Evolutionary conservation across 2,797 vertebrate species (phyloP).

Genomic region (Chelon labrosus): DNA sequence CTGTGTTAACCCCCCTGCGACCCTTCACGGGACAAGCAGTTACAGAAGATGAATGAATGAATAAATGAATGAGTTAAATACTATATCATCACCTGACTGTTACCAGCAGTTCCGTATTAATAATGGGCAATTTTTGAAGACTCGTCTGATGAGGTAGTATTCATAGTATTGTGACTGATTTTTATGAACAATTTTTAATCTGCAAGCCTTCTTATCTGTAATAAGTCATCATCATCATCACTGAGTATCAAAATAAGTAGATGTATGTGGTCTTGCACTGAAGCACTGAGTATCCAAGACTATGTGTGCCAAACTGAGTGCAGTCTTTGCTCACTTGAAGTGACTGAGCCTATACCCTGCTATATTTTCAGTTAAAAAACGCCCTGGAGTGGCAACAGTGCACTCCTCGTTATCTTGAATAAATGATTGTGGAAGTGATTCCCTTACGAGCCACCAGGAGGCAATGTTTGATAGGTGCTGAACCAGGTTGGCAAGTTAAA

Average conservation of each 20-base stretch:
- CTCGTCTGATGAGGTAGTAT: not conserved
- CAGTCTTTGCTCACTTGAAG: conserved; percentile 36
- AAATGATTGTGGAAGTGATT: conserved; percentile 21
- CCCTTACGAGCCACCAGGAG: conserved; percentile 71
- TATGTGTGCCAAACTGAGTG: conserved; percentile 6
- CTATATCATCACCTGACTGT: too few species aligned
- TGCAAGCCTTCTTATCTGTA: not conserved
- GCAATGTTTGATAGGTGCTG: conserved; percentile 70
- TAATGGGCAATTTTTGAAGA: not conserved
- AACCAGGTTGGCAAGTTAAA: conserved; percentile 12
- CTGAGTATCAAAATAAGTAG: too few species aligned
- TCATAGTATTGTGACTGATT: too few species aligned
- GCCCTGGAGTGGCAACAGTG: conserved; percentile 24
- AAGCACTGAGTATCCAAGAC: conserved; percentile 8
- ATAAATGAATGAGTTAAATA: too few species aligned
- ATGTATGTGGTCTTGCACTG: not conserved
- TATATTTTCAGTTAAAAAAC: conserved; percentile 22
- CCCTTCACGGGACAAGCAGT: too few species aligned
- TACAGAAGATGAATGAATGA: too few species aligned
- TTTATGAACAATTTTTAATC: not conserved
- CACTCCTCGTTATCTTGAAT: conserved; percentile 31
- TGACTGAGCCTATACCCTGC: conserved; percentile 10
- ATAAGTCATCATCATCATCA: not conserved
- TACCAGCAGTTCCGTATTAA: too few species aligned
- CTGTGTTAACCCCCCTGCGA: too few species aligned